These are phyloP conservation scores for Trachythela sp. DNA, from an alignment of 64 coral and sea anemone species.

Conservation along the genomic window DNA sequence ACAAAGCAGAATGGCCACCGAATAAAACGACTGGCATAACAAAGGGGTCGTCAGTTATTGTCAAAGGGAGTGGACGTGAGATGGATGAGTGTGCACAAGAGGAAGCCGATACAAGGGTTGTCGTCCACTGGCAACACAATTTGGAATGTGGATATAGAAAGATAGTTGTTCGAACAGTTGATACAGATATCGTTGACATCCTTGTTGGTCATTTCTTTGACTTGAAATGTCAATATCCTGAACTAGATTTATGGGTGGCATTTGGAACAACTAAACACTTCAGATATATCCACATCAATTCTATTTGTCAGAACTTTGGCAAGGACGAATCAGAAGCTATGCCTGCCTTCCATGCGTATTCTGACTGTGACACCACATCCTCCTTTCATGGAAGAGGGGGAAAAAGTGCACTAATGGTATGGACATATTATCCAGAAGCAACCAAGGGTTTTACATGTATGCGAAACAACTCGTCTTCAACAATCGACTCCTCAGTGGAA, in stretches of 20 bases:
- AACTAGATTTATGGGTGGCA: background rate
- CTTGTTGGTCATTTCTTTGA: background rate
- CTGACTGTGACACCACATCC: constrained; percentile 47
- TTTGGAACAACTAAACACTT: constrained; percentile 27
- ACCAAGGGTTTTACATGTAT: constrained; percentile 27
- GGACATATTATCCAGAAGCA: background rate
- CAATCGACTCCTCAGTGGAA: too few relatives aligned
- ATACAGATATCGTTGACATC: constrained; percentile 20
- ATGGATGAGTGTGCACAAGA: background rate
- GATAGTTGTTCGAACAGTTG: background rate
- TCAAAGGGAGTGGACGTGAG: background rate
- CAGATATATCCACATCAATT: constrained; percentile 29
- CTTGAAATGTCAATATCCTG: background rate
- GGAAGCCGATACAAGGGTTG: background rate
- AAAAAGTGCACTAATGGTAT: constrained; percentile 28
- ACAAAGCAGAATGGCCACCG: background rate
- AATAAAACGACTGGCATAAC: background rate
- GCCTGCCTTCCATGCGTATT: constrained; percentile 38
- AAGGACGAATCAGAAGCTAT: background rate
- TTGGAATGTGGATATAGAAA: background rate
- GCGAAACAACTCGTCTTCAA: background rate
- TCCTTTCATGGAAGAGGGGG: constrained; percentile 39
- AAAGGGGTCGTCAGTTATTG: background rate
- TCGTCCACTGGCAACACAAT: background rate
- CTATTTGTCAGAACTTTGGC: constrained; percentile 19